Evolutionary conservation across 2,888 invertebrate species (phyloP), one percentile per base, ranked within the genome.

Genomic region (Oegoconia quadripuncta): DNA sequence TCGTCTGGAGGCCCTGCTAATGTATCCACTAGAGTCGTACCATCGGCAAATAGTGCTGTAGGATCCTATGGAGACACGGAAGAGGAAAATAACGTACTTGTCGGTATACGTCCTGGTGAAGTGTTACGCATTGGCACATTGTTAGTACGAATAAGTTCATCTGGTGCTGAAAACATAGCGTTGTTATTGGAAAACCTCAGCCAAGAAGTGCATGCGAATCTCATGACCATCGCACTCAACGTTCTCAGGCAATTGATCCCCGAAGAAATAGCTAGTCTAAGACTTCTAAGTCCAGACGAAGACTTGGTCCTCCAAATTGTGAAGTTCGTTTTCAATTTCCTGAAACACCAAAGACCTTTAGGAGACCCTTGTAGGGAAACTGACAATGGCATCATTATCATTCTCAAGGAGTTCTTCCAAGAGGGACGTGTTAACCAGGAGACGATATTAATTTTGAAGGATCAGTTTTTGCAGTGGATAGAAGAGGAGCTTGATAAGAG

Each of bases 351-450:
- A 17, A 65, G 80, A 37, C 84, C 84, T 3, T 45, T 87, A 0
- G 86, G 86, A 0, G 76, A 80, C 2, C 42, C 70, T 0, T 61
- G 64, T 39, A 42, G 53, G 1, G 62, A 75, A 1, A 56, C 52
- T 0, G 87, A 88, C 37, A 77, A 77, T 20, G 71, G 75, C 2
- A 78, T 87, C n/a, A 39, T 72, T 0, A 55, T 75, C 9, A 66
- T 83, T 1, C 40, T 88, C 6, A 78, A 72, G 42, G 79, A 83
- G 43, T 87, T 87, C 49, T 87, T 88, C 58, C 80, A 82, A 52
- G 77, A 87, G 12, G 88, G 88, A 0, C 49, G 63, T 0, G 62
- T 88, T 3, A 64, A 74, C 4, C 71, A 74, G 39, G 77, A 78
- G 0, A 80, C 79, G 0, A 75, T 88, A 34, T 37, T 82, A 34